A percentile compares a stretch with the other conserved stretches of the same genome.
Evolutionary conservation across 2,797 vertebrate species (phyloP).

Genomic region (Pogoniulus pusillus): DNA sequence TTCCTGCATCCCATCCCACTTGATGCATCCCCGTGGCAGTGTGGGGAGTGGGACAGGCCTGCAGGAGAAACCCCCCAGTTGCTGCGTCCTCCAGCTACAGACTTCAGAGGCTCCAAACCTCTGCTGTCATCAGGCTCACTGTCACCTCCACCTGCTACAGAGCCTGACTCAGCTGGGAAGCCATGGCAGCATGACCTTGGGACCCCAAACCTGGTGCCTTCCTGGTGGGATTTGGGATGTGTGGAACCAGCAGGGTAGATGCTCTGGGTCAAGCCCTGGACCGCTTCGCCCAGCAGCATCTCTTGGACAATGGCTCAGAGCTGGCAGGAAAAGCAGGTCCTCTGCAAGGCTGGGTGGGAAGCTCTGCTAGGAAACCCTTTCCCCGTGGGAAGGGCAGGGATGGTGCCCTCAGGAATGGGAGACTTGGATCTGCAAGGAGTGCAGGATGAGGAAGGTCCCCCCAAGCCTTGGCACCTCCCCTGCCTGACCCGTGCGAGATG

Average conservation of each 20-base stretch:
- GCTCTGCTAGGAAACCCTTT: not conserved
- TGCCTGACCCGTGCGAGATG: not conserved
- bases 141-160: not conserved
- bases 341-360: not conserved
- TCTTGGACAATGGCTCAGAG: not conserved
- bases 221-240: not conserved
- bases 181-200: rapidly evolving
- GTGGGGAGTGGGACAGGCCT: not conserved
- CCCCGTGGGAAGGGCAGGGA: not conserved
- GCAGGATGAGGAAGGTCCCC: not conserved
- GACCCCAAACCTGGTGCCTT: rapidly evolving
- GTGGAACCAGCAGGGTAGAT: not conserved
- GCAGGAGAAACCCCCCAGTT: not conserved
- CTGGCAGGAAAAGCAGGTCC: not conserved
- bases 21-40: rapidly evolving
- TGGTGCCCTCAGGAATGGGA: not conserved
- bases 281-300: not conserved
- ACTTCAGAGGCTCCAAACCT: not conserved
- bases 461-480: not conserved
- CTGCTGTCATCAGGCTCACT: not conserved
- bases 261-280: not conserved
- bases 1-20: not conserved
- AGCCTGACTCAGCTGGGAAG: not conserved
- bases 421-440: not conserved
- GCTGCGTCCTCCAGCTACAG: rapidly evolving